Evolutionary conservation across 2,888 invertebrate genomes (phyloP).

Genomic region (Dicyrtoma fusca): DNA sequence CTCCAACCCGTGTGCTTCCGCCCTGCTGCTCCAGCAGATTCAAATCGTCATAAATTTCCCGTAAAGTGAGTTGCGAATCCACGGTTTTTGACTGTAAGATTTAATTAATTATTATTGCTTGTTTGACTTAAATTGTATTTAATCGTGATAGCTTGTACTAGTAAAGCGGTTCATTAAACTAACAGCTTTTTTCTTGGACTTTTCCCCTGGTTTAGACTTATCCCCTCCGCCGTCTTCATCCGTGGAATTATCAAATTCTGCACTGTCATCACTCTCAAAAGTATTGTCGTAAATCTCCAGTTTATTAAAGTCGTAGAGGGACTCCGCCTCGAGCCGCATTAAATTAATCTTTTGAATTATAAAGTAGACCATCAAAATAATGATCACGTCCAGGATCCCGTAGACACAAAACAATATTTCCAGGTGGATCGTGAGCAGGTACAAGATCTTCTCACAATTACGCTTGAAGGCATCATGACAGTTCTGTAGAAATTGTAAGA

Average conservation of each 20-base stretch:
- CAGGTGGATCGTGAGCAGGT: conserved; percentile 5
- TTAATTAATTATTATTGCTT: no score
- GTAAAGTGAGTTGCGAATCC: background rate
- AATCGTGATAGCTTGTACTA: no score
- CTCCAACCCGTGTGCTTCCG: background rate
- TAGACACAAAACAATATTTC: background rate
- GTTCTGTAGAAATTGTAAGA: no score
- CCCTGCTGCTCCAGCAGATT: conserved; percentile 1
- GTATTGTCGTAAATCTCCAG: conserved; percentile 30
- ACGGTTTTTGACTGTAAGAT: no score
- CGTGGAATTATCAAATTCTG: conserved; percentile 26
- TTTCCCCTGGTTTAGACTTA: background rate
- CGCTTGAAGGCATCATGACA: conserved; percentile 1
- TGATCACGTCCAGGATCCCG: conserved; percentile 7
- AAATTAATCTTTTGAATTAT: conserved; percentile 25
- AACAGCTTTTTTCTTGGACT: background rate
- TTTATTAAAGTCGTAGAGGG: conserved; percentile 22
- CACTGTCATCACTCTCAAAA: conserved; percentile 35
- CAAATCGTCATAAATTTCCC: conserved; percentile 14
- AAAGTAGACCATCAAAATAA: conserved; percentile 24
- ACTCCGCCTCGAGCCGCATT: conserved; percentile 22
- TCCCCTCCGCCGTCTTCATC: background rate
- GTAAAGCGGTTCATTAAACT: background rate
- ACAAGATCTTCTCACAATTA: background rate
- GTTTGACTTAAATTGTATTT: no score